Evolutionary conservation across 2,113 vertebrate species (phyloP), one percentile per base, ranked within the genome.

Genomic region (Rutilus rutilus): DNA sequence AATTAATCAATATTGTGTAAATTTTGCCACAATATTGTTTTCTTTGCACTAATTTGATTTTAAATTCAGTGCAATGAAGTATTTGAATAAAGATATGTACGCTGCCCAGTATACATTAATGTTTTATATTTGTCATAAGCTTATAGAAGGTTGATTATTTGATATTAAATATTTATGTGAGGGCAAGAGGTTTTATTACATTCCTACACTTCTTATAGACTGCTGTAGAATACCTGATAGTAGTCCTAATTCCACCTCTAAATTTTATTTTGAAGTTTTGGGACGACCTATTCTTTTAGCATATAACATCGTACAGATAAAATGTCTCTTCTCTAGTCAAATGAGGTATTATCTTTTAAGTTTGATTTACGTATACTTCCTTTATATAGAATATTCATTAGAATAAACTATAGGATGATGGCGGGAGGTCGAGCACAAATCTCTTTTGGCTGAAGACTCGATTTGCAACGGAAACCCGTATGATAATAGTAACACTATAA

Each of bases 401-500:
- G 87, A 75, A 87, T 78, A 86, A 86, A 89, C 88, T 89, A 64
- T 88, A 92, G 88, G 87, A 90, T 88, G 92, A 78, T 92, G 90
- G 93, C 93, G 93, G 94, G 94, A 93, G 92, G 94, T 93, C 92
- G 92, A 92, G 90, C 91, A 86, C 89, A 92, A 92, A 91, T 89
- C 90, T 90, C 91, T 91, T 57, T 88, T 90, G 90, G 84, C 91
- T 89, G 89, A 92, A 89, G 91, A 91, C 92, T 91, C 92, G 92
- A 94, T 94, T 95, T 93, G 92, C 92, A 93, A 93, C 93, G 92
- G 93, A 91, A 95, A 93, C 93, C 90, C 82, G 86, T 73, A 87
- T 89, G 85, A 93, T 92, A 94, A 94, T 93, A 92, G 91, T 88
- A 88, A 89, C 80, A 82, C 92, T 93, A 57, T 21, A 92, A 95